These are phyloP conservation scores for Rugalucina vietnamica DNA, from an alignment of 2,888 invertebrate genomes.

Conservation along the genomic window DNA sequence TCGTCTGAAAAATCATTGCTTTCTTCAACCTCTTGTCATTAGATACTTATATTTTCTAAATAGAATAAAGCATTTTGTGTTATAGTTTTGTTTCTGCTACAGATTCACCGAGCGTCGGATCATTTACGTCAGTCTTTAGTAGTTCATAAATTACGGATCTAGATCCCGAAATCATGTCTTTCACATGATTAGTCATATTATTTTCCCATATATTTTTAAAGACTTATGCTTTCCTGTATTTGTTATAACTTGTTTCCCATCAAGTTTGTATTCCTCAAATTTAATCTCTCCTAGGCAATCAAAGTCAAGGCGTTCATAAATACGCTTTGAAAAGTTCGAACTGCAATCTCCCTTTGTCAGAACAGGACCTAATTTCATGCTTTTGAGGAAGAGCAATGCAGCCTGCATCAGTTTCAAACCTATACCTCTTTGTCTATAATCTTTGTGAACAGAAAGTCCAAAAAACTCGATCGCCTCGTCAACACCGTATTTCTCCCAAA, in stretches of 20 bases:
- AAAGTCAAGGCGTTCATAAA: conserved; percentile 16
- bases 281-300: neutral
- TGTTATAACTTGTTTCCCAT: neutral
- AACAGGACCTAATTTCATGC: neutral
- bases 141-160: no score
- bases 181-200: no score
- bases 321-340: conserved; percentile 19
- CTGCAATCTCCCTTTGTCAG: neutral
- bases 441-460: conserved; percentile 7
- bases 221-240: conserved; percentile 26
- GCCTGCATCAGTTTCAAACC: neutral
- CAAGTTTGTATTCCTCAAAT: neutral
- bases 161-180: no score
- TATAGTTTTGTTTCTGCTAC: no score
- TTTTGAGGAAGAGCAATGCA: neutral
- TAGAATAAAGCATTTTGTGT: no score
- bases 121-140: no score
- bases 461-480: neutral
- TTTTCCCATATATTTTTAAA: conserved; percentile 2
- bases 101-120: no score
- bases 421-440: conserved; percentile 6
- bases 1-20: no score
- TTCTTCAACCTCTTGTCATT: no score
- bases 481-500: no score
- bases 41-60: no score